A percentile compares a stretch with the other conserved stretches of the same genome.
These are phyloP conservation scores for Oreotrochilus melanogaster DNA, from an alignment of 2,113 vertebrate species.

Conservation along the genomic window DNA sequence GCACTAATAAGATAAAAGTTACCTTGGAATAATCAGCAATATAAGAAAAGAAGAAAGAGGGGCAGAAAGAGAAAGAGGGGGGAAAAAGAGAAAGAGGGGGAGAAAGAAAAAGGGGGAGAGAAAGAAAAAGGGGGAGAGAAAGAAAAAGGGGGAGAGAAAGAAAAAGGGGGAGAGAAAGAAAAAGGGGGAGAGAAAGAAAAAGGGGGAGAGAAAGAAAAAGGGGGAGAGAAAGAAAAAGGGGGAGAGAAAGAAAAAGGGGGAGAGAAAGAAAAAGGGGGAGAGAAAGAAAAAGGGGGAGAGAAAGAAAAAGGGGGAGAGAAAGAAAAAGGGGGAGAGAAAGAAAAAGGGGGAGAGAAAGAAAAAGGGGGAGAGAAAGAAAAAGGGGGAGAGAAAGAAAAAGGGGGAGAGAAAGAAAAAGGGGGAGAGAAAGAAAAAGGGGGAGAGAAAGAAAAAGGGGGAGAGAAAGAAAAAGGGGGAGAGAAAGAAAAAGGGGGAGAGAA, in stretches of 20 bases:
- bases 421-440: not conserved
- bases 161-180: too few relatives aligned
- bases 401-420: not conserved
- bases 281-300: too few relatives aligned
- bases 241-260: not conserved
- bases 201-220: not conserved
- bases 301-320: too few relatives aligned
- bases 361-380: too few relatives aligned
- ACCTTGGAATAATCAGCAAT: not conserved
- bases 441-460: too few relatives aligned
- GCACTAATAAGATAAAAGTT: not conserved
- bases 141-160: too few relatives aligned
- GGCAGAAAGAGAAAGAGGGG: too few relatives aligned
- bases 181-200: not conserved
- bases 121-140: not conserved
- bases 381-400: too few relatives aligned
- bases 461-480: not conserved
- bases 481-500: not conserved
- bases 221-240: too few relatives aligned
- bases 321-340: rapidly evolving
- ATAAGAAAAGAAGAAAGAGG: not conserved
- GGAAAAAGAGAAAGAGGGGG: too few relatives aligned
- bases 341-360: not conserved
- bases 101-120: not conserved
- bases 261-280: not conserved